A percentile compares a stretch with the other conserved stretches of the same genome.
phyloP scores from a whole-genome alignment of 1,140 invertebrate genomes.

The Aphidius ervi region DNA sequence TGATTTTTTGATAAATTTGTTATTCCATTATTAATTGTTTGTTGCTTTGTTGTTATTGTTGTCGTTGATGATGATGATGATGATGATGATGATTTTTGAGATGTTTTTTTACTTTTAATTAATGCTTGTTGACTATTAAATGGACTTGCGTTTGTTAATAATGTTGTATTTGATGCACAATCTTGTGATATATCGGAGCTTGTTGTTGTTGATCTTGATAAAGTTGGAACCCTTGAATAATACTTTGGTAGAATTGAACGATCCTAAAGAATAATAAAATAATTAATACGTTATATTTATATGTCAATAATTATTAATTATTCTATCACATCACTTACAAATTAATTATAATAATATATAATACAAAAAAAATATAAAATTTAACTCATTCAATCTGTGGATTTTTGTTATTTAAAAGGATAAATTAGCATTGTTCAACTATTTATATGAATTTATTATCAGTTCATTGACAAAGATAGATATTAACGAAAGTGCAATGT shows the following conservation, averaged over 20 bases:
- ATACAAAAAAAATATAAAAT: conserved; percentile 14
- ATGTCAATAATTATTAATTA: too few relatives aligned
- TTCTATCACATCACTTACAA: too few relatives aligned
- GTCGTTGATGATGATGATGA: conserved; percentile 33
- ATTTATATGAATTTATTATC: conserved; percentile 41
- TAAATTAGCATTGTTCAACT: conserved; percentile 28
- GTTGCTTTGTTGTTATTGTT: neutral
- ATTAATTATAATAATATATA: neutral
- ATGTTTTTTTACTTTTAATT: conserved; percentile 10
- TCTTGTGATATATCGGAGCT: conserved; percentile 55
- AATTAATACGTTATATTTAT: neutral
- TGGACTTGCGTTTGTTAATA: conserved; percentile 54
- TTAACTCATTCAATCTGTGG: conserved; percentile 1
- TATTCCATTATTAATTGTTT: conserved; percentile 6
- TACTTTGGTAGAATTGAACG: conserved; percentile 39
- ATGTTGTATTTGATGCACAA: conserved; percentile 57
- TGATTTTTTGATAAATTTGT: conserved; percentile 19
- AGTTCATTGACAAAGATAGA: conserved; percentile 17
- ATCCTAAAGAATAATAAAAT: conserved; percentile 37
- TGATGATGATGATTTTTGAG: conserved; percentile 5
- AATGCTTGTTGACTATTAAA: conserved; percentile 49
- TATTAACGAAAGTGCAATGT: neutral
- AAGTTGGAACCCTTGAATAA: conserved; percentile 41
- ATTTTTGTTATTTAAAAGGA: conserved; percentile 19
- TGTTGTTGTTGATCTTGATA: conserved; percentile 43